These are phyloP conservation scores for Callyntrura sp. DNA, from an alignment of 2,888 invertebrate genomes.

Conservation along the genomic window DNA sequence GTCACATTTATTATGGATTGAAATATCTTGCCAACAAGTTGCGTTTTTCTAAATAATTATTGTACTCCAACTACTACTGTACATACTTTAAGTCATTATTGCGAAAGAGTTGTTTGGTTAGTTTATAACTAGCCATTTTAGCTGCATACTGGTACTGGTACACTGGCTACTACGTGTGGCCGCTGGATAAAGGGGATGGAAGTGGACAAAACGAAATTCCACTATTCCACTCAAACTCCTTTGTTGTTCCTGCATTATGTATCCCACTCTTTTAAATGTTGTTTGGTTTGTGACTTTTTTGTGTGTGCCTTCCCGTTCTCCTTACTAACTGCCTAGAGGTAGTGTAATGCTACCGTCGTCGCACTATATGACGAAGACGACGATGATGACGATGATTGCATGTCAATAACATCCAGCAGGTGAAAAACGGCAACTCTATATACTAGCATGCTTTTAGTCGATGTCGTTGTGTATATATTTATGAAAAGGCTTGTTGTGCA, in stretches of 20 bases:
- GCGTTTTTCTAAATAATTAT: too few relatives aligned
- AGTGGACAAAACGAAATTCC: constrained; percentile 4
- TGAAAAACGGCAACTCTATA: constrained; percentile 1
- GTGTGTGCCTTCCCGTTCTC: neutral
- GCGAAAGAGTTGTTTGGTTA: too few relatives aligned
- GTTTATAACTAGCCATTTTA: too few relatives aligned
- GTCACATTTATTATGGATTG: neutral
- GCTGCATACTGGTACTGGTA: too few relatives aligned
- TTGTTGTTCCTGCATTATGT: neutral
- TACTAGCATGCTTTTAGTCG: neutral
- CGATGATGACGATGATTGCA: constrained; percentile 54
- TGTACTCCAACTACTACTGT: too few relatives aligned
- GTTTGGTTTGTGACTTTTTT: neutral
- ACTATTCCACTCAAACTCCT: neutral
- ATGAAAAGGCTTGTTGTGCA: too few relatives aligned
- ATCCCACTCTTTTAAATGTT: neutral
- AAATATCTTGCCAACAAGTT: constrained; percentile 8
- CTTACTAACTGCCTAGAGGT: too few relatives aligned
- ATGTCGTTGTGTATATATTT: neutral
- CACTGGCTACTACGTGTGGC: too few relatives aligned
- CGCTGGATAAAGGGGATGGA: neutral
- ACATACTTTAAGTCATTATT: too few relatives aligned
- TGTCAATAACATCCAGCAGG: constrained; percentile 67
- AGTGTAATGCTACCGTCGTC: too few relatives aligned
- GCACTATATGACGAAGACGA: too few relatives aligned